Evolutionary conservation across 2,113 vertebrate species (phyloP).

Genomic region (Panurus biarmicus): DNA sequence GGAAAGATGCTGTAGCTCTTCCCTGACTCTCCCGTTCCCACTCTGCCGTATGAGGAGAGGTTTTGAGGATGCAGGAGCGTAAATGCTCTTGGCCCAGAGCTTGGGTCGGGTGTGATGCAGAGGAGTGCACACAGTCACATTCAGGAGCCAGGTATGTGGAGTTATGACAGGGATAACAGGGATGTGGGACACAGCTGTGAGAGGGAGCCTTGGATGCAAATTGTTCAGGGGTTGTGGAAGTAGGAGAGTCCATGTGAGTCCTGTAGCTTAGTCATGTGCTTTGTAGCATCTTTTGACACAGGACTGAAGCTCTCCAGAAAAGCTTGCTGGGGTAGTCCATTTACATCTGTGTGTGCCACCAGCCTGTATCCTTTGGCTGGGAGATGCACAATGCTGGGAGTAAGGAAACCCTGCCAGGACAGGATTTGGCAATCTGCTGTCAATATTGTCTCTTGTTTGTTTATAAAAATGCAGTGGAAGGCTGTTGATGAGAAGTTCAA

Average conservation of each 20-base stretch:
- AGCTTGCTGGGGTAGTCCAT: not conserved
- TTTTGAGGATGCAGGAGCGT: not conserved
- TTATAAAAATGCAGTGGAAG: not conserved
- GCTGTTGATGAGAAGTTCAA: not conserved
- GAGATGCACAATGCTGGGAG: no score
- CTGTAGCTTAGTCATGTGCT: not conserved
- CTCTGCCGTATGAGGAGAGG: not conserved
- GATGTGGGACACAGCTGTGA: not conserved
- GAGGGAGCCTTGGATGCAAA: not conserved
- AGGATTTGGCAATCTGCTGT: not conserved
- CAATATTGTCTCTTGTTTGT: fast-evolving
- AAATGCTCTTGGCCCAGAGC: not conserved
- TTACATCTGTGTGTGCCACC: not conserved
- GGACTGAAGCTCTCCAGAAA: not conserved
- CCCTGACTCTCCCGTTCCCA: not conserved
- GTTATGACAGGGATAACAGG: fast-evolving
- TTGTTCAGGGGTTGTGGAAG: not conserved
- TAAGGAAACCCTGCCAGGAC: not conserved
- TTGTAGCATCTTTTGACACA: not conserved
- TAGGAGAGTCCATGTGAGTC: not conserved
- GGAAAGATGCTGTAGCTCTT: not conserved
- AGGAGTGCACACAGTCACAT: fast-evolving
- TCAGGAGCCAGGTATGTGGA: not conserved
- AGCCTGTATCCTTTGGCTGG: not conserved
- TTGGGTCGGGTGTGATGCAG: fast-evolving